Evolutionary conservation across 1,140 invertebrate genomes (phyloP).

Genomic region (Zeugodacus cucurbitae): DNA sequence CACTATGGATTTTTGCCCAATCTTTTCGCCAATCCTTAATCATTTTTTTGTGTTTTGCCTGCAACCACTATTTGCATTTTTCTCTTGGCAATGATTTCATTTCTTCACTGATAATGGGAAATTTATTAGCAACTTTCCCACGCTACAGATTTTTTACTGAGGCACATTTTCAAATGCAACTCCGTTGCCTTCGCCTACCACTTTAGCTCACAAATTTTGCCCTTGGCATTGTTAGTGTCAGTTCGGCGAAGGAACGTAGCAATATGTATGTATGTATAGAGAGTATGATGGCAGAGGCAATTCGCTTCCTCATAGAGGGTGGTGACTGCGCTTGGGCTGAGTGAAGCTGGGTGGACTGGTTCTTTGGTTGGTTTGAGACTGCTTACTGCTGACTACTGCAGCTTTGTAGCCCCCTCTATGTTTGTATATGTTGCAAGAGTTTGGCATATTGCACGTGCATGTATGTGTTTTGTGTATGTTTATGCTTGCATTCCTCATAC

Average conservation of each 20-base stretch:
- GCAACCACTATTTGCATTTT: constrained; percentile 14
- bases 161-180: constrained; percentile 15
- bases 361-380: not conserved
- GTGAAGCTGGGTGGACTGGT: not conserved
- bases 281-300: not conserved
- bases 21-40: not conserved
- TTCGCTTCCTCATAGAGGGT: constrained; percentile 30
- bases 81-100: constrained; percentile 29
- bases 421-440: not conserved
- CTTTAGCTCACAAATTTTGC: not conserved
- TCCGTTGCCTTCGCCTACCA: not conserved
- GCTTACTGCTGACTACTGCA: not conserved
- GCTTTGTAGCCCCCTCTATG: not conserved
- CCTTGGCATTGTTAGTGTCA: constrained; percentile 16
- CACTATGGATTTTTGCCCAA: not conserved
- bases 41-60: not conserved
- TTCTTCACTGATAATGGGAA: constrained; percentile 37
- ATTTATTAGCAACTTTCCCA: constrained; percentile 42
- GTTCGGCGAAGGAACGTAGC: not conserved
- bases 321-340: not conserved
- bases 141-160: constrained; percentile 37
- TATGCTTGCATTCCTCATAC: not conserved
- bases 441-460: not conserved
- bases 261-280: not conserved
- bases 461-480: not conserved